Base-by-base conservation (phyloP, 1,140 invertebrate genomes). In the Pachypeltis micranthus region DNA sequence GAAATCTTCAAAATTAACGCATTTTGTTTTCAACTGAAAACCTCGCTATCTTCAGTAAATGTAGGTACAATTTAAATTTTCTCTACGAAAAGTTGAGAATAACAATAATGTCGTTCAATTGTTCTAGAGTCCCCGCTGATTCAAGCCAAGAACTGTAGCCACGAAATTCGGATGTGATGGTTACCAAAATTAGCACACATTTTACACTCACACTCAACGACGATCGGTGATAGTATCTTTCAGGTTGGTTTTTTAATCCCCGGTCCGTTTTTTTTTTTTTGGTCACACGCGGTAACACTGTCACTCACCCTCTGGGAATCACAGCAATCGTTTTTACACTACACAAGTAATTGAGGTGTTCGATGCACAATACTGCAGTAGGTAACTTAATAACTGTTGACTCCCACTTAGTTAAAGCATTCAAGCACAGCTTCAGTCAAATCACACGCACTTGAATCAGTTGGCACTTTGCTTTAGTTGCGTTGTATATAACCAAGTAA, bases 71-170 rank as follows among this genome's bases (percentile, higher is more conserved):
- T n/a, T n/a, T 39, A 39, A n/a, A n/a, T n/a, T n/a, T 39, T 39
- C 34, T 39, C 7, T 39, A 10, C n/a, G 34, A 39, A 10, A 7
- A 39, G 7, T 39, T 7, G 7, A 10, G 7, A 10, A 10, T 39
- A 10, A 39, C 34, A n/a, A 39, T 39, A 39, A 7, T 10, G 7
- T 39, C 34, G n/a, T 39, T 39, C 34, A 39, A 21, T 51, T 51
- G 12, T 51, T 51, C 47, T 51, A 51, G 47, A 51, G 21, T 51
- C 47, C 10, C 47, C 47, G 4, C 47, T 51, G 47, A 51, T 51
- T 14, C 47, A 51, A 51, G 23, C 12, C 47, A 51, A 51, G 47
- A 51, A 21, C 47, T 51, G 23, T 51, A 16, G 7, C 47, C 47
- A 21, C 4, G 47, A 51, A 51, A 51, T 16, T 21, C 47, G 47